Percentiles rank a stretch among this genome's conserved stretches.
phyloP scores from a whole-genome alignment of 2,113 vertebrate genomes.

The Melanostigma gelatinosum region DNA sequence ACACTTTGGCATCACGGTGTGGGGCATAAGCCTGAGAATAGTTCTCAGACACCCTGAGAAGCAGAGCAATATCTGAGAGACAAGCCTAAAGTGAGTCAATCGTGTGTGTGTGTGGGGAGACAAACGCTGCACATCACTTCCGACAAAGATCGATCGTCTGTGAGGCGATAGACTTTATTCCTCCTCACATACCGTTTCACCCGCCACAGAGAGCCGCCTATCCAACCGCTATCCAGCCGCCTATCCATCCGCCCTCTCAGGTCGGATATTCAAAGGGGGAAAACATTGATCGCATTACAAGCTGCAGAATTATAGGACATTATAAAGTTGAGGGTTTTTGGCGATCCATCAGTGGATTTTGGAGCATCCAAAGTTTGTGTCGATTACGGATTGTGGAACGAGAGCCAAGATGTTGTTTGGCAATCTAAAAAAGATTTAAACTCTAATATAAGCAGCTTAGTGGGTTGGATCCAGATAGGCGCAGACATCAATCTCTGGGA shows the following conservation, averaged over 20 bases:
- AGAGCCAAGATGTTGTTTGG: slow-evolving; percentile 50
- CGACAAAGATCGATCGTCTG: slow-evolving; percentile 60
- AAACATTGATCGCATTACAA: slow-evolving; percentile 40
- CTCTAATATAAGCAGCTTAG: slow-evolving; percentile 66
- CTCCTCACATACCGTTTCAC: slow-evolving; percentile 32
- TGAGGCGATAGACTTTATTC: slow-evolving; percentile 40
- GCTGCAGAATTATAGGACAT: slow-evolving; percentile 31
- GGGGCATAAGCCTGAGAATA: slow-evolving; percentile 34
- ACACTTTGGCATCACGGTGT: slow-evolving; percentile 29
- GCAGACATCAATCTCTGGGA: slow-evolving; percentile 34
- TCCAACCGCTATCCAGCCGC: slow-evolving; percentile 16
- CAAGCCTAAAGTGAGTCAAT: slow-evolving; percentile 51
- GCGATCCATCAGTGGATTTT: slow-evolving; percentile 36
- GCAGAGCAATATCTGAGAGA: slow-evolving; percentile 56
- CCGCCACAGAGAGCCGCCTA: not conserved
- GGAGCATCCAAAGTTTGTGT: slow-evolving; percentile 33
- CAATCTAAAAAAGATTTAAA: slow-evolving; percentile 53
- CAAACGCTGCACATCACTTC: slow-evolving; percentile 40
- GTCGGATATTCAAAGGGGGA: slow-evolving; percentile 20
- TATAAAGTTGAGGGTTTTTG: slow-evolving; percentile 43
- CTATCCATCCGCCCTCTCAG: slow-evolving; percentile 28
- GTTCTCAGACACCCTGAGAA: slow-evolving; percentile 49
- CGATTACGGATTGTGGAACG: slow-evolving; percentile 25
- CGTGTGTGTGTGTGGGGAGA: slow-evolving; percentile 1
- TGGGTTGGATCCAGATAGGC: slow-evolving; percentile 38